A percentile compares a stretch with the other conserved stretches of the same genome.
phyloP scores from a whole-genome alignment of 2,113 vertebrate genomes.

The Neotragus pygmaeus region DNA sequence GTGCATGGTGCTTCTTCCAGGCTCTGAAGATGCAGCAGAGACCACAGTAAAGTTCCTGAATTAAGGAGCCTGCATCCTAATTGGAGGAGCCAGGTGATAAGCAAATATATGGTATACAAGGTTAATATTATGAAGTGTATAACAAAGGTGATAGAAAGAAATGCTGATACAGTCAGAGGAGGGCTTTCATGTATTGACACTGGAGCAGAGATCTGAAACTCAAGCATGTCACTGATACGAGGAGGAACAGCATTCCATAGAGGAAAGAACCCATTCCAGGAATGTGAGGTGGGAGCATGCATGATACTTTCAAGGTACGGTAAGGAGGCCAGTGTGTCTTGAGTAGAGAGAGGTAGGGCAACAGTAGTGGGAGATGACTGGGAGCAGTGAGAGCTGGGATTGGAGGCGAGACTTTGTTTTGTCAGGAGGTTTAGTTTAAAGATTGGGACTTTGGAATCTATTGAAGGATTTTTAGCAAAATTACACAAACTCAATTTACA shows the following conservation, averaged over 20 bases:
- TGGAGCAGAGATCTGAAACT: neutral
- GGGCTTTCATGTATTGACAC: neutral
- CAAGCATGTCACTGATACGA: neutral
- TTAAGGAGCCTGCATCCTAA: neutral
- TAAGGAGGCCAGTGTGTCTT: neutral
- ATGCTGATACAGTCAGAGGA: neutral
- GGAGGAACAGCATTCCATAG: neutral
- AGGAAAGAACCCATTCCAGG: neutral
- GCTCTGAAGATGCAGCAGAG: neutral
- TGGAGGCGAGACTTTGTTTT: neutral
- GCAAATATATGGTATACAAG: neutral
- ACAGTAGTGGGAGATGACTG: neutral
- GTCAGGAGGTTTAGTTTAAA: neutral
- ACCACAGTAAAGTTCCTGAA: neutral
- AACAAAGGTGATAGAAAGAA: neutral
- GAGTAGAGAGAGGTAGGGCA: neutral
- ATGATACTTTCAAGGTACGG: neutral
- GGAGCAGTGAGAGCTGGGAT: neutral
- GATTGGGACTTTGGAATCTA: neutral
- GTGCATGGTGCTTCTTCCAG: neutral
- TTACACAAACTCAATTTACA: neutral
- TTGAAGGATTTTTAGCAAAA: neutral
- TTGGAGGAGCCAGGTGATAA: neutral
- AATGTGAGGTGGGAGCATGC: neutral
- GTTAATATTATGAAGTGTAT: neutral